Conservation (phyloP, 2,113 vertebrate species). For the Murina feae region DNA sequence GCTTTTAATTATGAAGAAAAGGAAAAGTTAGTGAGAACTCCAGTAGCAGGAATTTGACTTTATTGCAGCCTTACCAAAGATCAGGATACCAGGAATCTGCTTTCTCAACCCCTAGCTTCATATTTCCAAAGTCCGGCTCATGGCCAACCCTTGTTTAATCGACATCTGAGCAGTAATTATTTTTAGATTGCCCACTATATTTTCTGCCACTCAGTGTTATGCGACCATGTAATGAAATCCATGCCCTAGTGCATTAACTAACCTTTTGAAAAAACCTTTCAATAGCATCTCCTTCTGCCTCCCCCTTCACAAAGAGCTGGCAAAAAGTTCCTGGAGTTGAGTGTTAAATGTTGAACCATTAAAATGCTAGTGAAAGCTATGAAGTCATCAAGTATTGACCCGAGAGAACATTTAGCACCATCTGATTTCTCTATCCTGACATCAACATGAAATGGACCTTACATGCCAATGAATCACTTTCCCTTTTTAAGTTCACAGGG, state of each 20-base stretch:
- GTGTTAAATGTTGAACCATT: conserved; percentile 73
- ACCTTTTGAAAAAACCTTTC: conserved; percentile 69
- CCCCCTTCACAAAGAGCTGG: conserved; percentile 58
- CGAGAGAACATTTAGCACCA: conserved; percentile 76
- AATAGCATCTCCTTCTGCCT: conserved; percentile 47
- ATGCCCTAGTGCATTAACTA: conserved; percentile 74
- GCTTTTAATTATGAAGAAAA: neutral
- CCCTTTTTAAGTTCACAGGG: conserved; percentile 72
- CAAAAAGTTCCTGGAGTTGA: conserved; percentile 68
- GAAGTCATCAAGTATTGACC: conserved; percentile 77
- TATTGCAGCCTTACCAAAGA: neutral
- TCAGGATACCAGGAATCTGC: neutral
- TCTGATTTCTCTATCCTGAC: conserved; percentile 70
- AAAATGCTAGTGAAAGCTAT: conserved; percentile 70
- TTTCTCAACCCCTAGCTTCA: conserved; percentile 23
- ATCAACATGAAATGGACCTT: conserved; percentile 68
- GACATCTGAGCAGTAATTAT: conserved; percentile 72
- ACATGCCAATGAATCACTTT: conserved; percentile 75
- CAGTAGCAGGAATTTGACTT: conserved; percentile 5
- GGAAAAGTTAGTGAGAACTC: neutral
- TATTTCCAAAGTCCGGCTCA: conserved; percentile 52
- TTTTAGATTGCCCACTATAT: conserved; percentile 75
- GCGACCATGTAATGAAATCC: conserved; percentile 75
- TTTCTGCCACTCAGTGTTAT: conserved; percentile 76
- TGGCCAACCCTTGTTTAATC: conserved; percentile 58